Base-by-base conservation (phyloP, 2,888 invertebrate species). In the Cephonodes hylas region DNA sequence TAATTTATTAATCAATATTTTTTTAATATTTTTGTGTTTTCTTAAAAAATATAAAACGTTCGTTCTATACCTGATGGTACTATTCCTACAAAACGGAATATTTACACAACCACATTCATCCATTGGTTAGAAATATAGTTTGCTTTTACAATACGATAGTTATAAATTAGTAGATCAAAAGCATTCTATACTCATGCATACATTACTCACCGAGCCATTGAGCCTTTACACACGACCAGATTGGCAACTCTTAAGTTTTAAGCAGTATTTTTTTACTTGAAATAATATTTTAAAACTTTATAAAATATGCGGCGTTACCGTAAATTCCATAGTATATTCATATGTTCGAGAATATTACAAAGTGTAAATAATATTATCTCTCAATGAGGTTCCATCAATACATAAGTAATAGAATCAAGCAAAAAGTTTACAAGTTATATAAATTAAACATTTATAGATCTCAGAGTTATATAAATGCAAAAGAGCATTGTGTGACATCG, bases 11-110 rank as follows among this genome's bases (percentile, higher is more conserved):
- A 10, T 45, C n/a, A 22, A 22, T 18, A 31, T 10, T 42, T 25
- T 61, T 60, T 27, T 27, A 15, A 7, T 18, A 4, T n/a, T 56
- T 61, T 61, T 20, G 22, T 42, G 15, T 34, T 81, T 81, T 75
- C 72, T 79, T 87, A 82, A 75, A 87, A 87, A 87, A 88, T 86
- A 88, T 86, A 83, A 81, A 83, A 60, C 77, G 80, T 80, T 67
- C 75, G 76, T 78, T 77, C 77, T 78, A 23, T 81, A 75, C 64
- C 25, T 23, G 60, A 48, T 73, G 69, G 69, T 71, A 73, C 77
- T 82, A 81, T 71, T 66, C 67, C 83, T 89, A 87, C 76, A 84
- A 53, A 60, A 53, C 18, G 23, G 48, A 85, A 80, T 89, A 89
- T 89, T 80, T 86, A 89, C 90, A 89, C 82, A 83, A 84, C 78